Base-by-base conservation (phyloP, 2,888 invertebrate species). In the Notocelia uddmanniana region DNA sequence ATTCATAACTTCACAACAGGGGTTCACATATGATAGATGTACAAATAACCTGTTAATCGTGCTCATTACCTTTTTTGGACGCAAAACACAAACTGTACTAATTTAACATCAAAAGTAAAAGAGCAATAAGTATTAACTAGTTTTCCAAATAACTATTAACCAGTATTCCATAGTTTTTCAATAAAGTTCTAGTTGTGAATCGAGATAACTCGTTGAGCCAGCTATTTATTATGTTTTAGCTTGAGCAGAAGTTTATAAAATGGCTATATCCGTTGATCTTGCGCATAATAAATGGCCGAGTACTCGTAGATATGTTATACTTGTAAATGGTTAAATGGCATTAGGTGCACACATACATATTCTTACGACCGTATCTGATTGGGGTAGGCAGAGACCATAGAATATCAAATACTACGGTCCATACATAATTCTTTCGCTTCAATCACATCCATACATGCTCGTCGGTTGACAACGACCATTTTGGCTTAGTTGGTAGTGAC, bases 231-330 rank as follows among this genome's bases (percentile, higher is more conserved):
- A 64, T 54, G n/a, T n/a, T 64, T 54, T 34, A 21, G 34, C 21
- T 63, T 52, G 9, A 34, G 34, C 62, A 31, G 19, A 50, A 31
- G 62, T 15, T 31, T 63, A 31, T 63, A 21, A 52, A 52, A 63
- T 19, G 52, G 37, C n/a, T 37, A 64, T 64, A 37, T 37, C 52
- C 50, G 52, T 63, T n/a, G 50, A 63, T 63, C 31, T 34, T 64
- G n/a, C 5, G 34, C 13, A 64, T 52, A 52, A 34, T 63, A 63
- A 34, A 52, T 34, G 50, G 34, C 6, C 18, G 11, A 11, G 11
- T 60, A 23, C 55, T 60, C 11, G n/a, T 45, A 26, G 23, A 45
- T 23, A 60, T 26, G 11, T 60, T 41, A 23, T 19, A 31, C 34
- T 31, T 3, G 18, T 45, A n/a, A 45, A 45, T 45, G 45, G 6